Evolutionary conservation across 2,888 invertebrate species (phyloP).

Genomic region (Himalopsyche kuldschensis): DNA sequence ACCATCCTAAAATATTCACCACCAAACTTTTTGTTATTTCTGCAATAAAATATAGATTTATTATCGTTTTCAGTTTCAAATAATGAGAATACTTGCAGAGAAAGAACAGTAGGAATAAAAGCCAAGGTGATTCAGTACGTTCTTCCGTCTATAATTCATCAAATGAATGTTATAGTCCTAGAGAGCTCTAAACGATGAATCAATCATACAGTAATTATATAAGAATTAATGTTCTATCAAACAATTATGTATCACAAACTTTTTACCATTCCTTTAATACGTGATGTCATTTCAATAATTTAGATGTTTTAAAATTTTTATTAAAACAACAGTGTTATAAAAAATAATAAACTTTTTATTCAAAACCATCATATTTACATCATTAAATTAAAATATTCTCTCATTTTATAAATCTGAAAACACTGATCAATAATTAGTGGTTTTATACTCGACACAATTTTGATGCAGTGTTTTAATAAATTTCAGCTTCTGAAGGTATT

Average conservation of each 20-base stretch:
- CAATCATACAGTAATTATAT: no score
- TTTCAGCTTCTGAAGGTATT: not conserved
- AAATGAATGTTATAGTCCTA: not conserved
- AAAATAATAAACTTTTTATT: not conserved
- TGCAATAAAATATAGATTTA: no score
- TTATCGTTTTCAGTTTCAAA: not conserved
- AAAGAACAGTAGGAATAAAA: not conserved
- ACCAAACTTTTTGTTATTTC: no score
- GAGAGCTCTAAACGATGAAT: not conserved
- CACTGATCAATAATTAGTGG: not conserved
- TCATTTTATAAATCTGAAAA: not conserved
- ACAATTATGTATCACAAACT: no score
- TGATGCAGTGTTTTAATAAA: not conserved
- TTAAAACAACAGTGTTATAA: not conserved
- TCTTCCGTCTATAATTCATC: not conserved
- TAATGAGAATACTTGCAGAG: not conserved
- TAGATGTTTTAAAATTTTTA: not conserved
- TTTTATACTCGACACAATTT: not conserved
- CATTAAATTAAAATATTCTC: not conserved
- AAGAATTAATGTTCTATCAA: no score
- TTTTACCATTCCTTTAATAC: no score
- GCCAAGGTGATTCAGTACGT: not conserved
- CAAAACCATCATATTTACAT: not conserved
- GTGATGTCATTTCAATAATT: no score
- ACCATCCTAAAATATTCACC: no score